Evolutionary conservation across 2,113 vertebrate genomes (phyloP).

Genomic region (Oreochromis tanganicae): DNA sequence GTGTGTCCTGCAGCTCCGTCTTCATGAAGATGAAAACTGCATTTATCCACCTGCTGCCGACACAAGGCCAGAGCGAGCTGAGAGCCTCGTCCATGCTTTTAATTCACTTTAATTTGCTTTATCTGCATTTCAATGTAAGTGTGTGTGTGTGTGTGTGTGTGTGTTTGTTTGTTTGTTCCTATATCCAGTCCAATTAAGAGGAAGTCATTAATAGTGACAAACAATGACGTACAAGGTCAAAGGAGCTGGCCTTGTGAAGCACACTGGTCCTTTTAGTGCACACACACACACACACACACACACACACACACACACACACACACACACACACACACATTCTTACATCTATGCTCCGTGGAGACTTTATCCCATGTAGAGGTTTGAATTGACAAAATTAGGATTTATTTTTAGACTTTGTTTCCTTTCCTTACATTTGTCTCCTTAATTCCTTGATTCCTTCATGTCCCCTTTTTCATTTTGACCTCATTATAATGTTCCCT

Average conservation of each 20-base stretch:
- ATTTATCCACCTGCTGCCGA: constrained; percentile 34
- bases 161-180: background rate
- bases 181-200: constrained; percentile 19
- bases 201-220: constrained; percentile 31
- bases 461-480: background rate
- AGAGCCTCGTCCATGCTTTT: constrained; percentile 8
- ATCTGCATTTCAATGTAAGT: constrained; percentile 21
- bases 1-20: background rate
- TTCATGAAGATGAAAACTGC: background rate
- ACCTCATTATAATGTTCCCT: background rate
- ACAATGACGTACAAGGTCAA: constrained; percentile 20
- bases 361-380: fast-evolving
- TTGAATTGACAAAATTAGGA: background rate
- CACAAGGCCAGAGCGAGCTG: background rate
- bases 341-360: background rate
- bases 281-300: no score
- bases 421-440: background rate
- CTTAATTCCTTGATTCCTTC: background rate
- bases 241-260: constrained; percentile 28
- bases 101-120: background rate
- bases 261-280: background rate
- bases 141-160: background rate
- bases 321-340: background rate
- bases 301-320: fast-evolving
- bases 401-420: background rate